These are phyloP conservation scores for Halcyon chelicuti DNA, from an alignment of 2,797 vertebrate species.

Conservation along the genomic window DNA sequence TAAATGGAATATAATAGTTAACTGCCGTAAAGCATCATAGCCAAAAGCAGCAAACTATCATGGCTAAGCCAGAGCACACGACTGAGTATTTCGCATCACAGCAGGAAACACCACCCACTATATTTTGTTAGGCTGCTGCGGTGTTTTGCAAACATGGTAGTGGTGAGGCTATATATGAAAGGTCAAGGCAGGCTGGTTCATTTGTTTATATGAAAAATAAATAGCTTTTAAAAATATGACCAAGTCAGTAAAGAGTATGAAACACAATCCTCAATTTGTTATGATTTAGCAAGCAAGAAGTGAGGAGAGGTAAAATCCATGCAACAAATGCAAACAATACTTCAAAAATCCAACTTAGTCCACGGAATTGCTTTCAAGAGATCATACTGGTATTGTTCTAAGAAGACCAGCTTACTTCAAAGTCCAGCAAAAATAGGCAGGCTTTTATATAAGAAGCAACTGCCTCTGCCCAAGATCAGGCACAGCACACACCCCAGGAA, in stretches of 20 bases:
- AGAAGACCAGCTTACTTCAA: not conserved
- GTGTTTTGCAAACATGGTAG: constrained; percentile 7
- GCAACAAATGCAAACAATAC: not conserved
- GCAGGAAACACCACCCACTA: not conserved
- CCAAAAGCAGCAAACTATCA: constrained; percentile 33
- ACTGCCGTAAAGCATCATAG: not conserved
- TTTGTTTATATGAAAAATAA: constrained; percentile 45
- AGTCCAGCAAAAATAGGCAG: constrained; percentile 5
- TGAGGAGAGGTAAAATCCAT: not conserved
- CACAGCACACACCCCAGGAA: not conserved
- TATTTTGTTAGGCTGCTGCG: constrained; percentile 42
- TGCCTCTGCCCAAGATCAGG: not conserved
- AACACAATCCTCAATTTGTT: constrained; percentile 27
- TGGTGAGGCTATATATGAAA: not conserved
- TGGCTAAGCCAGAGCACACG: not conserved
- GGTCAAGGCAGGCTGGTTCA: not conserved
- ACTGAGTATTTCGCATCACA: not conserved
- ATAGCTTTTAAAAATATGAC: constrained; percentile 14
- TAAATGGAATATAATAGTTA: not conserved
- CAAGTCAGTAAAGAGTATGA: not conserved
- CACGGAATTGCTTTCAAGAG: not conserved
- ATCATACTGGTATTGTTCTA: not conserved
- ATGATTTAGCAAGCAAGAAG: constrained; percentile 2
- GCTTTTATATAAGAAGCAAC: not conserved
- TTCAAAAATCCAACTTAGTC: not conserved